A percentile compares a stretch with the other conserved stretches of the same genome.
Conservation (phyloP, 2,113 vertebrate species). For the Notechis scutatus region DNA sequence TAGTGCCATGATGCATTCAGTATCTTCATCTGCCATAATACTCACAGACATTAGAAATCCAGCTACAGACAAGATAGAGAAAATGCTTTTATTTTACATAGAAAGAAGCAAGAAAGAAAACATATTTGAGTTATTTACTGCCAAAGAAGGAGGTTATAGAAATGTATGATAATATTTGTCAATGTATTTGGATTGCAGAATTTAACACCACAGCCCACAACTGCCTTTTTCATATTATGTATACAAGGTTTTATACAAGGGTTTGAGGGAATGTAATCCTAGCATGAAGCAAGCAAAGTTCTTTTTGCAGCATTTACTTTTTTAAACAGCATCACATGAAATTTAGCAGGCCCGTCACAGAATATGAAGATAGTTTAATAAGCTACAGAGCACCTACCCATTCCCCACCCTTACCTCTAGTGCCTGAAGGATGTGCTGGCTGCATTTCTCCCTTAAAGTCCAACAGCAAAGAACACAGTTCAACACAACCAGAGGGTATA, state of each 20-base stretch:
- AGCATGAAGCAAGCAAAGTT: background rate
- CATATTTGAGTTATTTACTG: background rate
- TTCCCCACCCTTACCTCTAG: background rate
- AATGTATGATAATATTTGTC: background rate
- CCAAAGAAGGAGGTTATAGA: background rate
- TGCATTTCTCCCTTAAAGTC: background rate
- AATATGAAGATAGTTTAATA: constrained; percentile 30
- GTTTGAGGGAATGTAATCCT: background rate
- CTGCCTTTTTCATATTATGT: background rate
- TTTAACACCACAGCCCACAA: background rate
- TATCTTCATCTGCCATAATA: background rate
- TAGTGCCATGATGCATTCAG: background rate
- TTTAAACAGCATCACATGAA: constrained; percentile 21
- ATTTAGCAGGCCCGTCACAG: background rate
- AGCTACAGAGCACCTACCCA: background rate
- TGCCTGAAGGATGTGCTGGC: background rate
- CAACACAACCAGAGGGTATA: background rate
- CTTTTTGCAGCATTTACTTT: constrained; percentile 45
- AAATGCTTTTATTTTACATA: background rate
- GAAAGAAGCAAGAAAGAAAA: background rate
- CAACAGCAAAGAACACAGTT: background rate
- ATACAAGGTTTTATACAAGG: background rate
- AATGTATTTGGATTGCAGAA: background rate
- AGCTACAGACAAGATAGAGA: background rate
- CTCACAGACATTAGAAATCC: background rate